Conservation (phyloP, 1,140 invertebrate species). For the Nautilus pompilius region DNA sequence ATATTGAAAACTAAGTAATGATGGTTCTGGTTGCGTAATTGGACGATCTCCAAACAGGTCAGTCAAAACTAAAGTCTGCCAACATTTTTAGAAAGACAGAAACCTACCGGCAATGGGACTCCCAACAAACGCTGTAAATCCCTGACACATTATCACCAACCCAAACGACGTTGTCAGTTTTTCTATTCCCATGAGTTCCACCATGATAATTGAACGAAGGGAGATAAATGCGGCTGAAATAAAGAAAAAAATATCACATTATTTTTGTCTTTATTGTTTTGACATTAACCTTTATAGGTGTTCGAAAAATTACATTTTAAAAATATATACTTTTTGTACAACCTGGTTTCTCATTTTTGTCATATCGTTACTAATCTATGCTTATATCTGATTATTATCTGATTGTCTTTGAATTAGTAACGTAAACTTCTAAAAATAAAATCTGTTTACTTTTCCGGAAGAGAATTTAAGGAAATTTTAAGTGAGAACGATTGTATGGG, state of each 20-base stretch:
- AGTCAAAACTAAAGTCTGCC: not conserved
- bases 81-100: not conserved
- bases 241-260: not conserved
- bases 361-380: too few species aligned
- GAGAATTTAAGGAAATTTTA: too few species aligned
- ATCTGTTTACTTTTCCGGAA: too few species aligned
- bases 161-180: conserved; percentile 93
- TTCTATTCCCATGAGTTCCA: conserved; percentile 90
- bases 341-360: too few species aligned
- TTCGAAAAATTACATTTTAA: too few species aligned
- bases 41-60: not conserved
- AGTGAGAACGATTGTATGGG: too few species aligned
- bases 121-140: conserved; percentile 80
- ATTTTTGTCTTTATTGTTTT: too few species aligned
- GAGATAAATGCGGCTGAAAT: conserved; percentile 69
- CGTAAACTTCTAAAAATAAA: too few species aligned
- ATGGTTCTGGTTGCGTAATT: not conserved
- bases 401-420: too few species aligned
- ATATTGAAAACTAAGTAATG: not conserved
- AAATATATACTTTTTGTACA: too few species aligned
- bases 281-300: too few species aligned
- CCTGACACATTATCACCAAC: conserved; percentile 88
- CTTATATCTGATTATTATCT: too few species aligned
- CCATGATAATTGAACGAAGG: conserved; percentile 84
- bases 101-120: conserved; percentile 79